Conservation (phyloP, 2,113 vertebrate species). For the Willisornis vidua region DNA sequence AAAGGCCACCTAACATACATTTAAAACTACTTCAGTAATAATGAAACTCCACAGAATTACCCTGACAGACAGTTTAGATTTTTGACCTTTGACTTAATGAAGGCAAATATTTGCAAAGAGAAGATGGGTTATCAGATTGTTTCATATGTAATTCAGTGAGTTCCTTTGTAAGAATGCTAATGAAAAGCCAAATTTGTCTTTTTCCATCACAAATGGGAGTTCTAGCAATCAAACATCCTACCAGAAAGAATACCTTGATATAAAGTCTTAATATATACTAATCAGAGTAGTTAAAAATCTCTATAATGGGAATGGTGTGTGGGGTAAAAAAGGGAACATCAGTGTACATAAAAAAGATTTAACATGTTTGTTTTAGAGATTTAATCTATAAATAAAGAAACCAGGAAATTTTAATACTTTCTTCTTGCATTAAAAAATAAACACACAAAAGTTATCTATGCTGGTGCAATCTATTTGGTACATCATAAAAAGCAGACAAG, state of each 20-base stretch:
- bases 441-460: neutral
- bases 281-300: neutral
- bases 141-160: neutral
- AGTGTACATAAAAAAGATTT: neutral
- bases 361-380: neutral
- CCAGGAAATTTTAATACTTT: neutral
- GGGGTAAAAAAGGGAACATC: neutral
- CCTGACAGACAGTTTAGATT: neutral
- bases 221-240: neutral
- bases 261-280: neutral
- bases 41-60: neutral
- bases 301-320: neutral
- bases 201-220: neutral
- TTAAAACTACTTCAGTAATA: neutral
- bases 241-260: neutral
- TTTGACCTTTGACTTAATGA: neutral
- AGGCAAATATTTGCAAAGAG: neutral
- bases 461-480: neutral
- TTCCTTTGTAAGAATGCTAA: neutral
- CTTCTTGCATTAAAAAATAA: neutral
- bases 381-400: neutral
- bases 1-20: neutral
- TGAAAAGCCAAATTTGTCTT: neutral
- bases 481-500: neutral
- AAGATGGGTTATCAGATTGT: neutral